Conservation (phyloP, 2,797 vertebrate genomes). For the Lagodon rhomboides region DNA sequence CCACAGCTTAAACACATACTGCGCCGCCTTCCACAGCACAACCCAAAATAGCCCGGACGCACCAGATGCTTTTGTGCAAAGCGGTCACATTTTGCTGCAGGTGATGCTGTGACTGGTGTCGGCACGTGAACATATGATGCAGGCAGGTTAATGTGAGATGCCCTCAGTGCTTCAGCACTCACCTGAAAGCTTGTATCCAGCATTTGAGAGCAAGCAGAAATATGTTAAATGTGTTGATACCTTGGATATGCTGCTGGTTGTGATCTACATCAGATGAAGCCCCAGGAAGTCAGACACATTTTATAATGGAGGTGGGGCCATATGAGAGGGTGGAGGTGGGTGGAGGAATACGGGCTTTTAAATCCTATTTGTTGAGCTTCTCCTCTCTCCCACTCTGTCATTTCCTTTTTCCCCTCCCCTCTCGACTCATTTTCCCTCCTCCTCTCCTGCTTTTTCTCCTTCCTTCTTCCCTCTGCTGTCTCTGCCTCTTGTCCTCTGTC, state of each 20-base stretch:
- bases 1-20: not conserved
- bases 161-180: not conserved
- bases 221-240: not conserved
- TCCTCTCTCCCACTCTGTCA: conserved; percentile 15
- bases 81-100: conserved; percentile 14
- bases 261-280: conserved; percentile 45
- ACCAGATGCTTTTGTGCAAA: conserved; percentile 26
- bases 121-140: not conserved
- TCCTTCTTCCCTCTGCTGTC: conserved; percentile 4
- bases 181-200: not conserved
- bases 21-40: not conserved
- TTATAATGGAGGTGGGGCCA: conserved; percentile 41
- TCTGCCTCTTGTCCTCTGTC: conserved; percentile 4
- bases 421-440: not conserved
- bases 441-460: conserved; percentile 2
- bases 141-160: not conserved
- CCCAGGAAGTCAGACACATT: conserved; percentile 45
- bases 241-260: conserved; percentile 32
- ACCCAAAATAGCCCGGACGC: conserved; percentile 30
- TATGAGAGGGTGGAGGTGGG: conserved; percentile 16
- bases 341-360: conserved; percentile 19
- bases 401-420: conserved; percentile 21
- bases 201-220: not conserved
- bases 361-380: conserved; percentile 45
- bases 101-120: conserved; percentile 7